Evolutionary conservation across 2,797 vertebrate species (phyloP).

Genomic region (Borostomias antarcticus): DNA sequence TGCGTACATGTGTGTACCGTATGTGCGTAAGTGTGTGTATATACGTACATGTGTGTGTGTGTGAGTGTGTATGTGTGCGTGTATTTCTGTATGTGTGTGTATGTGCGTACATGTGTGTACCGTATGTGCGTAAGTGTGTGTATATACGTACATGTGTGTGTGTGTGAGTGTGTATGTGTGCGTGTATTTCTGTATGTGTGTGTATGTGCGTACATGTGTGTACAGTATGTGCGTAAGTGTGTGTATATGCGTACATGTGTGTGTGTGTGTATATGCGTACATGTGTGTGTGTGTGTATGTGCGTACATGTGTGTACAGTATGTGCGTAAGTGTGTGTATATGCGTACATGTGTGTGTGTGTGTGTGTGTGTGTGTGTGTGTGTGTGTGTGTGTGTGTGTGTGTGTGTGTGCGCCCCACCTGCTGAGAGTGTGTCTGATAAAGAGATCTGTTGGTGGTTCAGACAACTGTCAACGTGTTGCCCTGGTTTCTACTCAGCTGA

Average conservation of each 20-base stretch:
- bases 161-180: slow-evolving; percentile 8
- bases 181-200: neutral
- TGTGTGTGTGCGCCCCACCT: slow-evolving; percentile 5
- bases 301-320: neutral
- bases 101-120: neutral
- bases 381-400: neutral
- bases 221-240: too few relatives aligned
- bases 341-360: slow-evolving; percentile 2
- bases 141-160: neutral
- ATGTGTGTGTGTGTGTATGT: neutral
- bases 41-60: neutral
- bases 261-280: neutral
- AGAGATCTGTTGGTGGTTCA: slow-evolving; percentile 1
- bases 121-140: too few relatives aligned
- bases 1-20: neutral
- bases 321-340: slow-evolving; percentile 10
- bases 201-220: too few relatives aligned
- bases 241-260: neutral
- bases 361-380: neutral
- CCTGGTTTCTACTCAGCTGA: too few relatives aligned
- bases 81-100: neutral
- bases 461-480: slow-evolving; percentile 5
- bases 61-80: neutral
- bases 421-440: slow-evolving; percentile 17
- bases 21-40: neutral